Evolutionary conservation across 2,888 invertebrate species (phyloP), one percentile per base, ranked within the genome.

Genomic region (Athalia circularis): DNA sequence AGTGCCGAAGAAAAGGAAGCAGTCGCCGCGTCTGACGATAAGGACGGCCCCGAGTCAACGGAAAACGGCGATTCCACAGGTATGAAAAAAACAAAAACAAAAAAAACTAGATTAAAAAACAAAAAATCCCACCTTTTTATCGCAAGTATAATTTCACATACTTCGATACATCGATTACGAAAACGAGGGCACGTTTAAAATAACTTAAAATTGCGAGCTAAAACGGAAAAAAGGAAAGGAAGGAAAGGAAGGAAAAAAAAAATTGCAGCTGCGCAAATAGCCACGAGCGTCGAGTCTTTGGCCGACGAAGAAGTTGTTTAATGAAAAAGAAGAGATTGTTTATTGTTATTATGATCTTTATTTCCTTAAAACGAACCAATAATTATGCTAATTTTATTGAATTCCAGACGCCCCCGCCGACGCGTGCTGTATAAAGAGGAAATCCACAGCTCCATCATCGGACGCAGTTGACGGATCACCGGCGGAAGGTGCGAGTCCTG

Each of bases 401-500:
- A 72, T 85, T 81, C 47, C 79, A 88, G 88, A 88, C 81, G 87
- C 86, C 77, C 83, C 87, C 45, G 83, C 79, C 47, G 91, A 91
- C 75, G 90, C 89, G 80, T 90, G 92, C 77, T 92, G 92, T 82
- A 92, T 93, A 88, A 94, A 95, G 91, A 94, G 95, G 92, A 95
- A 95, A 93, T 95, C 95, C 77, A 92, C 92, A 29, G 91, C 92
- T 9, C 92, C 91, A 4, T 91, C 92, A 62, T 93, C 92, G 75
- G 93, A 93, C 68, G 91, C 91, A 8, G 88, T 91, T 29, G 90
- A 90, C 65, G 87, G 84, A 59, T 84, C 87, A 77, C 85, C 88
- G 7, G 88, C 89, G 48, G 94, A 94, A 81, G 94, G 93, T 83
- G 94, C 92, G 67, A 93, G 94, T 80, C 94, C 95, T 7, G 95